Base-by-base conservation (phyloP, 2,113 vertebrate genomes). In the Mastomys coucha region DNA sequence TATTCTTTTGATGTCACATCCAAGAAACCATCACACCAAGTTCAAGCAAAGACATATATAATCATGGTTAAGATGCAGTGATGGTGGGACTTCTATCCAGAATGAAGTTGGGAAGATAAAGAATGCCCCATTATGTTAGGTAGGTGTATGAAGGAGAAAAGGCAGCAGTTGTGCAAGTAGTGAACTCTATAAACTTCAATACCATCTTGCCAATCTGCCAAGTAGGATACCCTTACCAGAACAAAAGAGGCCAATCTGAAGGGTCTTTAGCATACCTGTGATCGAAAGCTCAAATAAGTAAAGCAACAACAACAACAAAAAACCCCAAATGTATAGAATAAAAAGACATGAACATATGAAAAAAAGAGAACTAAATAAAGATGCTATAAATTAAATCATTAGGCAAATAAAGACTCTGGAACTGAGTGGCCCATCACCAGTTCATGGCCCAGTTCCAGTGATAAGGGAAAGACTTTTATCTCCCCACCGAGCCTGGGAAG, bases 251-350 rank as follows among this genome's bases (percentile, higher is more conserved):
- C 2, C 26, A 42, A 72, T 67, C 12, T 19, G 42, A 73, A 91
- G 89, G 16, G 45, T 49, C 39, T 49, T 96, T 14, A 91, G 49
- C 36, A 39, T 86, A 67, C 60, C 12, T 45, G 16, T 49, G 26
- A 63, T 84, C 88, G 80, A 92, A 90, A 92, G 39, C 65, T 85
- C 76, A 94, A 58, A 88, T 78, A 96, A 87, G 81, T 36, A 89
- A 76, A 90, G 33, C 49, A 69, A 81, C 22, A 39, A n/a, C n/a
- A n/a, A n/a, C n/a, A n/a, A n/a, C n/a, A n/a, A n/a, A 58, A 20
- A 84, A 24, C 1, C 10, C 4, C 16, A 22, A 60, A 82, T 28
- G 53, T 75, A 88, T 42, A 67, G 56, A 63, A 91, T 81, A 76
- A 10, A 87, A 87, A 80, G 72, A 60, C 31, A 73, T 53, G 20